These are phyloP conservation scores for Potamarius usumacintae DNA, from an alignment of 2,113 vertebrate genomes.

Conservation along the genomic window DNA sequence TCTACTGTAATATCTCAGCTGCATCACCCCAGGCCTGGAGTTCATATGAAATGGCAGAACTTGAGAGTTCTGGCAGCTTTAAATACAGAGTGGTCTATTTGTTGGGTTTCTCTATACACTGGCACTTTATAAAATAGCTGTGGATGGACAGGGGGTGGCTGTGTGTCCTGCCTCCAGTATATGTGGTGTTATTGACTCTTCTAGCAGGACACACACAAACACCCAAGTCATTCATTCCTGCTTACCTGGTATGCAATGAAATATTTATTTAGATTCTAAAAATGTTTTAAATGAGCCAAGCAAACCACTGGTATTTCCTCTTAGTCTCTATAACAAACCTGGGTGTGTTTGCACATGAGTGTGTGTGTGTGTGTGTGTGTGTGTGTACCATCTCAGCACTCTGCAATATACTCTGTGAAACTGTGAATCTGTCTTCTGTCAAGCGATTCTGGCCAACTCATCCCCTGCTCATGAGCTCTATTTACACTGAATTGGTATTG, in stretches of 20 bases:
- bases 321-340: constrained; percentile 1
- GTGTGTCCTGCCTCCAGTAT: neutral
- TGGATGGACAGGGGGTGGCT: constrained; percentile 15
- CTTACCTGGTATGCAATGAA: constrained; percentile 30
- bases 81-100: constrained; percentile 9
- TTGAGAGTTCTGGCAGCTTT: constrained; percentile 19
- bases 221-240: constrained; percentile 25
- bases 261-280: constrained; percentile 34
- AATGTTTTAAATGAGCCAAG: constrained; percentile 26
- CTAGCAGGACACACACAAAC: constrained; percentile 17
- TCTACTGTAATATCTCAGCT: constrained; percentile 17
- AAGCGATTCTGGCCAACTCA: neutral
- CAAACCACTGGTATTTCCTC: constrained; percentile 44
- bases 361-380: constrained; percentile 7
- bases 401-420: neutral
- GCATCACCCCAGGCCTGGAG: neutral
- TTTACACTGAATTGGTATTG: neutral
- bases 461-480: neutral
- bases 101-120: constrained; percentile 18
- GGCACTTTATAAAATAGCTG: constrained; percentile 23
- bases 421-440: neutral
- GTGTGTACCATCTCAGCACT: neutral
- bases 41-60: constrained; percentile 23
- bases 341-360: neutral
- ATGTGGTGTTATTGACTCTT: constrained; percentile 31